Evolutionary conservation across 2,113 vertebrate species (phyloP).

Genomic region (Poecile atricapillus): DNA sequence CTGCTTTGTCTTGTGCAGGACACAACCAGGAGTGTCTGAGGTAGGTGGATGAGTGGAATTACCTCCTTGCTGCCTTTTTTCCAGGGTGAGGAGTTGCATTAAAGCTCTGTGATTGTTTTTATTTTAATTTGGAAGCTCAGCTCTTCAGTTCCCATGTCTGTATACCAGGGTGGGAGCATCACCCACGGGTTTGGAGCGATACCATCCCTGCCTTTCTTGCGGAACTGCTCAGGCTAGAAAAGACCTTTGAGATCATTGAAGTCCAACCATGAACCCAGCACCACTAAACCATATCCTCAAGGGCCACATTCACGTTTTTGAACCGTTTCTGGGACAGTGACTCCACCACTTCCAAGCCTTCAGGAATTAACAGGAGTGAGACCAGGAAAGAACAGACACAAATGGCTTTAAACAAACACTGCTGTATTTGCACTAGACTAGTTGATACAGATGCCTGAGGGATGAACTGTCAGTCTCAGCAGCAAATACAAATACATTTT

Average conservation of each 20-base stretch:
- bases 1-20: rapidly evolving
- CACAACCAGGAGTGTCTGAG: rapidly evolving
- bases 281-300: background rate
- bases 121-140: background rate
- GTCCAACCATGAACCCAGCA: background rate
- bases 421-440: constrained; percentile 56
- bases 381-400: constrained; percentile 26
- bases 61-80: rapidly evolving
- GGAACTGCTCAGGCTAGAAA: background rate
- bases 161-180: rapidly evolving
- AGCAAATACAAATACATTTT: constrained; percentile 70
- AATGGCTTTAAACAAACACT: constrained; percentile 48
- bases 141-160: background rate
- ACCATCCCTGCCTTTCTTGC: background rate
- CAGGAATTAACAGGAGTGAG: background rate
- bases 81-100: no score
- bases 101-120: background rate
- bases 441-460: constrained; percentile 27
- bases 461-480: constrained; percentile 41
- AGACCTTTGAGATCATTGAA: background rate
- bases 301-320: background rate
- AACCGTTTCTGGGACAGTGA: background rate
- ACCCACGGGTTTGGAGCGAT: background rate
- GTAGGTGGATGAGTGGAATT: rapidly evolving
- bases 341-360: background rate